Conservation (phyloP, 1,140 invertebrate genomes). For the Atopsyche davidsoni region DNA sequence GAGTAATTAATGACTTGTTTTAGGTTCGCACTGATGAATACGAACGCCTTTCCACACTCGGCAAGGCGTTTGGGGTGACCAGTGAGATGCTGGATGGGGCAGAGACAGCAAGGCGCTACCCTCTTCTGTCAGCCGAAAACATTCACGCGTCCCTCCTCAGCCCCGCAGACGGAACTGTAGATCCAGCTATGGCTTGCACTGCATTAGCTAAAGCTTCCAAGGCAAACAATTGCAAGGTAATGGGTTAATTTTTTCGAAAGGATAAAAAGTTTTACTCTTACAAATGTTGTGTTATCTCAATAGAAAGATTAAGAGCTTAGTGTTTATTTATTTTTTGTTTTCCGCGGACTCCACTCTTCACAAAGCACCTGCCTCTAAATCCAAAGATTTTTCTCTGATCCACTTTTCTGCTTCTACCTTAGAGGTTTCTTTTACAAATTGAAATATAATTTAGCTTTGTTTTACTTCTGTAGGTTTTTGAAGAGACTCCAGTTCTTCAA, state of each 20-base stretch:
- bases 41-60: conserved; percentile 69
- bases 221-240: conserved; percentile 64
- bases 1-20: conserved; percentile 28
- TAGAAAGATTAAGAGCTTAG: no score
- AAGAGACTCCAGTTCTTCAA: conserved; percentile 66
- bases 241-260: not conserved
- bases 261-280: not conserved
- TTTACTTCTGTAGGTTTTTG: conserved; percentile 56
- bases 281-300: no score
- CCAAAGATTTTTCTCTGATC: no score
- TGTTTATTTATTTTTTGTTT: no score
- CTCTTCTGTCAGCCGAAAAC: conserved; percentile 65
- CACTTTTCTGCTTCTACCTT: no score
- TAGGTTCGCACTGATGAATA: conserved; percentile 78
- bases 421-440: no score
- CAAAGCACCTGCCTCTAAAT: no score
- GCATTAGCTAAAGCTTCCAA: conserved; percentile 66
- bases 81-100: conserved; percentile 62
- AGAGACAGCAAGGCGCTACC: conserved; percentile 73
- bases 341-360: no score
- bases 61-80: conserved; percentile 69
- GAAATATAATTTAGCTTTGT: no score
- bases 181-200: conserved; percentile 73
- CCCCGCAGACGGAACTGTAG: conserved; percentile 75
- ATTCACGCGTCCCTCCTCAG: conserved; percentile 72